These are phyloP conservation scores for Patagioenas fasciata DNA, from an alignment of 2,113 vertebrate species.

Conservation along the genomic window DNA sequence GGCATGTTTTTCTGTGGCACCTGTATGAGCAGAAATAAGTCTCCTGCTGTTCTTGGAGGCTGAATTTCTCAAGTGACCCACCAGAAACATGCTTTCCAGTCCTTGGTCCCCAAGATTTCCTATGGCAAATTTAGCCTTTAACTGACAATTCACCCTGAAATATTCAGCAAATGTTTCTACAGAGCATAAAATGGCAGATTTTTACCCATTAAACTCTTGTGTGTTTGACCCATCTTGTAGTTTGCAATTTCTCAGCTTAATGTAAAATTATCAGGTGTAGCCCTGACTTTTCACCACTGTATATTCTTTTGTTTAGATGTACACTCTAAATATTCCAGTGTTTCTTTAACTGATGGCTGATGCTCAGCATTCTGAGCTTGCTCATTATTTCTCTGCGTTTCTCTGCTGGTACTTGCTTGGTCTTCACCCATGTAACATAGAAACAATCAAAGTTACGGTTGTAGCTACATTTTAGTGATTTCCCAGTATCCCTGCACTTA, in stretches of 20 bases:
- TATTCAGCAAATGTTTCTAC: neutral
- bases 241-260: neutral
- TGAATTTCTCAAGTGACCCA: neutral
- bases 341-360: neutral
- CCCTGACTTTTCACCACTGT: neutral
- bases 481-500: neutral
- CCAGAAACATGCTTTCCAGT: neutral
- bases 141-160: neutral
- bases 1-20: neutral
- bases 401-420: fast-evolving
- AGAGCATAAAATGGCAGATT: neutral
- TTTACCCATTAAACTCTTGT: neutral
- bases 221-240: neutral
- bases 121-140: neutral
- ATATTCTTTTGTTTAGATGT: neutral
- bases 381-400: neutral
- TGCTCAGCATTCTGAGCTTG: neutral
- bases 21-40: neutral
- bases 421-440: neutral
- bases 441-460: neutral
- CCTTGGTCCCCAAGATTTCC: neutral
- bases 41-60: neutral
- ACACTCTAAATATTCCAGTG: neutral
- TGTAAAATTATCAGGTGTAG: neutral
- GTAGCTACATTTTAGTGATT: neutral